Evolutionary conservation across 2,888 invertebrate genomes (phyloP), one percentile per base, ranked within the genome.

Genomic region (Zootermopsis nevadensis): DNA sequence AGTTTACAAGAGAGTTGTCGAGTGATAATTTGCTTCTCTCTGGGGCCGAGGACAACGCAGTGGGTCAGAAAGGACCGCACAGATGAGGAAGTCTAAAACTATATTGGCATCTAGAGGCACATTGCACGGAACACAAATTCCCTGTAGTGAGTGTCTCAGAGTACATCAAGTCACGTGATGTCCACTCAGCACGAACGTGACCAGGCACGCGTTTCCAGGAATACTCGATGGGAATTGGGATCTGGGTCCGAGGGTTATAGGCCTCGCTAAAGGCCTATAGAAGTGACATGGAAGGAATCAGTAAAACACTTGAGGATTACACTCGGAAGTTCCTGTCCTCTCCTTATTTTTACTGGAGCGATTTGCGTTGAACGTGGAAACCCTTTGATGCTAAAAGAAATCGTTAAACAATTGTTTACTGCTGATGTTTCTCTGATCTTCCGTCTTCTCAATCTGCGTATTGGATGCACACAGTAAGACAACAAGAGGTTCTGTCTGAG

Each of bases 161-260:
- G 35, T 42, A 27, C 77, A 48, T 77, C 77, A 77, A 48, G 79
- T 80, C 80, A 67, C 67, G 80, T 67, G 66, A 67, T 80, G 80
- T 80, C 80, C 80, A 80, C 69, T 80, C 80, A 80, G 80, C 80
- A 80, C 66, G 80, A 35, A 80, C 80, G 80, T 80, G 80, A 80
- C 60, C 31, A 24, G 77, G 22, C 55, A 77, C 77, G 77, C 77
- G 30, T 77, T 30, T 30, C 30, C n/a, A 38, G 19, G 42, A 42
- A 55, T 22, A 27, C 48, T 31, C n/a, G 27, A 10, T 10, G 76
- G 76, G 76, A 38, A 27, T 74, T 42, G 42, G 76, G 27, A 35
- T 74, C 72, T n/a, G 22, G 33, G 38, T 35, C 27, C 38, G 24
- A 38, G 27, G 76, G 76, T 76, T 76, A 76, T 76, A 76, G n/a